Evolutionary conservation across 2,797 vertebrate genomes (phyloP), one percentile per base, ranked within the genome.

Genomic region (Cossypha caffra): DNA sequence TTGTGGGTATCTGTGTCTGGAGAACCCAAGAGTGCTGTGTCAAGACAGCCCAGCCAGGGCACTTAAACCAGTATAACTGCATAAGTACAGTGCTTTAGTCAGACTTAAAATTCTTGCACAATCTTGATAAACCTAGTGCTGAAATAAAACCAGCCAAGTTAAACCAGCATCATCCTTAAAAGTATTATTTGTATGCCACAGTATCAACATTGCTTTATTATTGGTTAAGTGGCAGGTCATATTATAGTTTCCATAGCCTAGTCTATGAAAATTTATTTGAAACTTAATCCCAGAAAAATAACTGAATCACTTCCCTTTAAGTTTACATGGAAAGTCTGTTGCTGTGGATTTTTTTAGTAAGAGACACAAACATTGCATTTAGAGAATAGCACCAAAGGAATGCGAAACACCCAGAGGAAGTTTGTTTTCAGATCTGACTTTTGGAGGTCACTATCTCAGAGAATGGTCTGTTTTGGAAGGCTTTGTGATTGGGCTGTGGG

Each of bases 261-360:
- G 15, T 29, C 50, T 50, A 5, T 20, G 68, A 78, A 79, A 67
- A 59, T 7, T 37, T 94, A 23, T 31, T 74, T 66, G 62, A 79
- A 72, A 37, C 13, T n/a, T 84, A 80, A 71, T 75, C 38, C 37
- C 48, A 88, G 79, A 83, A 94, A 87, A 92, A 80, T 33, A 72
- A 81, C 42, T 72, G 62, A 94, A 69, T 75, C 67, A n/a, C 38
- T 93, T 91, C 82, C 64, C 31, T 63, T 77, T 59, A 55, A 40
- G 52, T 75, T 66, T 80, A 33, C 25, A n/a, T 86, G 77, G 59
- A 85, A 89, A 71, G 69, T 28, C 13, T 75, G 75, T 93, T 93
- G 84, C 71, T 84, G 68, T 66, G 86, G 59, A 47, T 90, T 79
- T 88, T 91, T 89, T 85, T 71, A 89, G 68, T n/a, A 71, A 93